These are phyloP conservation scores for Lasioglossum figueresi DNA, from an alignment of 2,888 invertebrate species.

Conservation along the genomic window DNA sequence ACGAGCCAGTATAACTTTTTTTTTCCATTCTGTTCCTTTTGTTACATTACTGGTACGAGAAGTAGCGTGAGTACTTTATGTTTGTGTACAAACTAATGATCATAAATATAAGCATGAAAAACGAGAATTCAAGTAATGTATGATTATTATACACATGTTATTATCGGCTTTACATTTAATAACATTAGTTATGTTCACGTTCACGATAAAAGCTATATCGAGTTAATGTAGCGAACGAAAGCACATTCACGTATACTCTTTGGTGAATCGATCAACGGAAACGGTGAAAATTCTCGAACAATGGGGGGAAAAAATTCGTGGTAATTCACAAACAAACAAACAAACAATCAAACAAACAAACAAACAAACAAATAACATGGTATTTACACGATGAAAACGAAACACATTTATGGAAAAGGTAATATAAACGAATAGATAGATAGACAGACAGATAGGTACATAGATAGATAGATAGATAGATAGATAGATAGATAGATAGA, in stretches of 20 bases:
- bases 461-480: background rate
- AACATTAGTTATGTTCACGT: slow-evolving; percentile 38
- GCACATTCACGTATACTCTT: slow-evolving; percentile 30
- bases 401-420: slow-evolving; percentile 17
- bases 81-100: slow-evolving; percentile 51
- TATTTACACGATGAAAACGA: slow-evolving; percentile 27
- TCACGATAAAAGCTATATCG: slow-evolving; percentile 45
- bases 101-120: slow-evolving; percentile 44
- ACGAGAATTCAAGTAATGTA: slow-evolving; percentile 33
- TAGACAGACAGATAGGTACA: background rate
- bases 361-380: slow-evolving; percentile 20
- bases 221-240: slow-evolving; percentile 46
- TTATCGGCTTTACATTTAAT: slow-evolving; percentile 27
- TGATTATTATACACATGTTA: slow-evolving; percentile 33
- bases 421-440: background rate
- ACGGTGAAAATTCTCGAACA: slow-evolving; percentile 28
- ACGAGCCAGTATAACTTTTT: slow-evolving; percentile 53
- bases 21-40: slow-evolving; percentile 54
- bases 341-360: background rate
- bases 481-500: background rate
- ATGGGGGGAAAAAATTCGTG: background rate
- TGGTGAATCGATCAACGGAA: slow-evolving; percentile 14
- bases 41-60: slow-evolving; percentile 58
- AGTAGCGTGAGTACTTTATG: slow-evolving; percentile 53
- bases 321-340: background rate